Evolutionary conservation across 2,797 vertebrate species (phyloP), one percentile per base, ranked within the genome.

Genomic region (Gephyroberyx darwinii): DNA sequence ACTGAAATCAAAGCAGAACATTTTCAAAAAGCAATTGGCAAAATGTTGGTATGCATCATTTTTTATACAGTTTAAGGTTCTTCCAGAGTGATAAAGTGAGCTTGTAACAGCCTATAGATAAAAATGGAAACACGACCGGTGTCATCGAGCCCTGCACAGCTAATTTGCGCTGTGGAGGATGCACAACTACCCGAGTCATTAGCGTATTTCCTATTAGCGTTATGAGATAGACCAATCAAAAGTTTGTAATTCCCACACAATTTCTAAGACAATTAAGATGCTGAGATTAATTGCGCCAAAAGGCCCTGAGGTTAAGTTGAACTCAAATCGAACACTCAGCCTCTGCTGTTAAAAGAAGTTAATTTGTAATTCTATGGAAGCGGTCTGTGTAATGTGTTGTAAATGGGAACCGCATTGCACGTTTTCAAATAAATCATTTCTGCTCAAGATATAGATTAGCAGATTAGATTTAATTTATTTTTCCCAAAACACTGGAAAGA

Each of bases 201-300:
- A 77, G 68, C 35, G 57, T 39, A 67, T n/a, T 47, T 65, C 61
- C 41, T 54, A 64, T 69, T 63, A 43, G 41, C 39, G 61, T 62
- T 60, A 56, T 2, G 3, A 66, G 69, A 71, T 20, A 26, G n/a
- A 43, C 51, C 45, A 83, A 82, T 82, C 83, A 73, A 77, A 8
- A 74, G n/a, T 50, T 65, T 65, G 52, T 30, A 39, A 85, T 75
- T 79, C 63, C 60, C 57, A 76, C 41, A 33, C 58, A 69, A 62
- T 64, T 64, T 61, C 58, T 5, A 4, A 72, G 54, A 78, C 76
- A 81, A 80, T 84, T 77, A 74, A 75, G 77, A 77, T 61, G 65
- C 77, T 75, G 69, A 30, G n/a, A 77, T 77, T 69, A 61, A 76
- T 82, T 73, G 63, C 17, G 57, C 56, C 52, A 65, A 74, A 33